Evolutionary conservation across 2,113 vertebrate species (phyloP).

Genomic region (Odocoileus virginianus): DNA sequence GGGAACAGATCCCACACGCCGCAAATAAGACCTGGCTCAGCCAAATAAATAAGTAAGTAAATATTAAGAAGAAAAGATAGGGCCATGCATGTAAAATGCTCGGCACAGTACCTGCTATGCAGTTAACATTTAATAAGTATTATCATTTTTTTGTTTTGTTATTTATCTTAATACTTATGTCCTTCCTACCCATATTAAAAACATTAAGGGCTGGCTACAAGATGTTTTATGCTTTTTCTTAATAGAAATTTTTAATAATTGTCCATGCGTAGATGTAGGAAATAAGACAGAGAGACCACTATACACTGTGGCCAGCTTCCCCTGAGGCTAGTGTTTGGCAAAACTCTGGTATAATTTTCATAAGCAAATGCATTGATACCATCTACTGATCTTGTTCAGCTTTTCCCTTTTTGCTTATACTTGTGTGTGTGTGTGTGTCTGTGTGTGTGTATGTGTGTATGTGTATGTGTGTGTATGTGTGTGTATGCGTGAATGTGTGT

Average conservation of each 20-base stretch:
- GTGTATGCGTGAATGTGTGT: not conserved
- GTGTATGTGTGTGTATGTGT: not conserved
- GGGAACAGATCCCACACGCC: not conserved
- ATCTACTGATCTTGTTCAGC: not conserved
- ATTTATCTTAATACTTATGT: not conserved
- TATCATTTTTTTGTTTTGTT: not conserved
- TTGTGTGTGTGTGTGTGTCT: not conserved
- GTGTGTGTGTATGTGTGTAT: not conserved
- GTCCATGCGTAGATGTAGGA: not conserved
- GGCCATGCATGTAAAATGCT: not conserved
- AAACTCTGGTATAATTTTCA: not conserved
- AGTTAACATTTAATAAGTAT: not conserved
- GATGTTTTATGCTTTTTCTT: not conserved
- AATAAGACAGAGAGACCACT: not conserved
- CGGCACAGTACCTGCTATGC: not conserved
- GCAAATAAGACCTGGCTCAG: not conserved
- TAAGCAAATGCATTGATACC: not conserved
- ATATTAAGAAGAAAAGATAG: not conserved
- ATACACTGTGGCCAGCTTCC: not conserved
- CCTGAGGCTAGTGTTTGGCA: not conserved
- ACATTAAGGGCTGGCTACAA: not conserved
- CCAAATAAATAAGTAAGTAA: not conserved
- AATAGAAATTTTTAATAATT: not conserved
- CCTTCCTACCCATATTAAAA: not conserved
- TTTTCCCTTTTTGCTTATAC: not conserved